Conservation (phyloP, 2,888 invertebrate species). For the Cryptus viduatorius region DNA sequence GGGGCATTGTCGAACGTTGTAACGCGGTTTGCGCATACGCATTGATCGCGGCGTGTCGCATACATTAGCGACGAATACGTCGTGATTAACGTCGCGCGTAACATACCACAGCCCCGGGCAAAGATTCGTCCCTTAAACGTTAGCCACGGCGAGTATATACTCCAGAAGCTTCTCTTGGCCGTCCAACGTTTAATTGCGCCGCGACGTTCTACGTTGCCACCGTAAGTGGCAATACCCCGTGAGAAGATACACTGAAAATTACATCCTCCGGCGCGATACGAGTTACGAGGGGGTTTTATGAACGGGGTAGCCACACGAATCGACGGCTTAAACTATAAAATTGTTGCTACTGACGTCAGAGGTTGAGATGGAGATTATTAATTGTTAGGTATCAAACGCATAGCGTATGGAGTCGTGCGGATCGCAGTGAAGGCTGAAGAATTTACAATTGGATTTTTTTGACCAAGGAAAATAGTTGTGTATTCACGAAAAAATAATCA, state of each 20-base stretch:
- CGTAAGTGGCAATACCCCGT: constrained; percentile 73
- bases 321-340: constrained; percentile 27
- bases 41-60: constrained; percentile 63
- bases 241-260: constrained; percentile 72
- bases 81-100: constrained; percentile 65
- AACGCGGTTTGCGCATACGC: constrained; percentile 36
- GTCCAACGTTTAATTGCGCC: constrained; percentile 75
- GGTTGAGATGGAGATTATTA: not conserved
- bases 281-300: constrained; percentile 48
- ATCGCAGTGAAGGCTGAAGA: not conserved
- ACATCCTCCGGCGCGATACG: constrained; percentile 57
- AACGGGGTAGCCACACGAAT: constrained; percentile 10
- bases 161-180: constrained; percentile 37
- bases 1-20: constrained; percentile 61
- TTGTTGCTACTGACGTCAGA: constrained; percentile 26
- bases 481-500: not conserved
- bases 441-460: not conserved
- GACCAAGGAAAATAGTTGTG: not conserved
- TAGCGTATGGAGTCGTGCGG: not conserved
- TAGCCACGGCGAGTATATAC: constrained; percentile 56
- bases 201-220: constrained; percentile 49
- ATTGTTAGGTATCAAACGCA: not conserved
- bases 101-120: constrained; percentile 69
- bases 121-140: constrained; percentile 70
- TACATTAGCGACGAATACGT: constrained; percentile 76